Conservation (phyloP, 2,888 invertebrate genomes). For the Clunio marinus region DNA sequence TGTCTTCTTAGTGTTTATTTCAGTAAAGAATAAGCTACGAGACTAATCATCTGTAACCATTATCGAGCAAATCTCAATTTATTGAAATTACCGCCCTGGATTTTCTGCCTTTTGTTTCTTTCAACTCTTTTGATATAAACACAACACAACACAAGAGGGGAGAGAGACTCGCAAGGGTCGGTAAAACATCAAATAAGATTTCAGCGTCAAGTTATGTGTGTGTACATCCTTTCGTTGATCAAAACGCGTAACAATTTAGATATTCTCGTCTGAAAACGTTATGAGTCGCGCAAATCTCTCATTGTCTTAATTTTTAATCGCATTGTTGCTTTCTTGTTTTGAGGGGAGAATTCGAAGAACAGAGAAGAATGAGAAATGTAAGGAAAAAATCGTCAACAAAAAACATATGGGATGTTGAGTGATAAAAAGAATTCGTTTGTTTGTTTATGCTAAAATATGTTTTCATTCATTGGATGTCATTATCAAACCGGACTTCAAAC, state of each 20-base stretch:
- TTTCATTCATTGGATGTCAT: too few species aligned
- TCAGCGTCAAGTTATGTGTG: conserved; percentile 4
- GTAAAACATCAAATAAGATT: conserved; percentile 1
- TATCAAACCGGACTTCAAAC: too few species aligned
- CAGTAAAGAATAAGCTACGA: background rate
- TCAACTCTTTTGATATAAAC: background rate
- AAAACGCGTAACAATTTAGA: background rate
- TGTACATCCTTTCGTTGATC: conserved; percentile 10
- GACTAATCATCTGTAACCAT: too few species aligned
- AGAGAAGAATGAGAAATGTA: background rate
- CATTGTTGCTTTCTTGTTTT: background rate
- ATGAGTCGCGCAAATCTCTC: conserved; percentile 1
- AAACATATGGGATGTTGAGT: background rate
- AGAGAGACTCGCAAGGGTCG: too few species aligned
- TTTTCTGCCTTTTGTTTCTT: background rate
- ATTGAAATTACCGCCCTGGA: conserved; percentile 5
- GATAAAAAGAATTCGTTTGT: background rate
- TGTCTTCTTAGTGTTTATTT: background rate
- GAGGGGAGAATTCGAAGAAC: background rate
- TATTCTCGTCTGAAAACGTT: background rate
- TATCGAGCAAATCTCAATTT: conserved; percentile 2
- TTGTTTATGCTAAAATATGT: background rate
- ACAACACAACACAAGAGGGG: too few species aligned
- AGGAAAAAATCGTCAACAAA: background rate
- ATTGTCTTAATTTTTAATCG: conserved; percentile 1